Conservation (phyloP, 2,888 invertebrate species). For the Perithous albicinctus region DNA sequence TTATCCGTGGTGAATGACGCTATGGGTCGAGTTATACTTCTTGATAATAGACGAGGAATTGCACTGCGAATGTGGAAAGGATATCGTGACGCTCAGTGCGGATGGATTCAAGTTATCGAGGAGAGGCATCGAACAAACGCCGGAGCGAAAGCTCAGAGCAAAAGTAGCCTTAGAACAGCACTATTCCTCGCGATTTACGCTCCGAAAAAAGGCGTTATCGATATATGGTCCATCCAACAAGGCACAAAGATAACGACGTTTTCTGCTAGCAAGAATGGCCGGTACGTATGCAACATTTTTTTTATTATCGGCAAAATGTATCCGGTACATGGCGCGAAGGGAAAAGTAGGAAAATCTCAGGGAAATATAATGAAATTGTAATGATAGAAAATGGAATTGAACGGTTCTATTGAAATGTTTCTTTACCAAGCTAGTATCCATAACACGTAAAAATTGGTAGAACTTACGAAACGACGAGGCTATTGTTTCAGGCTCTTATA, state of each 20-base stretch:
- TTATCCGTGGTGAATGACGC: conserved; percentile 94
- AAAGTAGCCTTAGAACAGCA: conserved; percentile 86
- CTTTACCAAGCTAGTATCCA: no score
- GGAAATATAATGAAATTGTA: no score
- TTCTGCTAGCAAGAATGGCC: conserved; percentile 93
- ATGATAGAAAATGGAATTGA: no score
- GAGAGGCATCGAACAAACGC: conserved; percentile 82
- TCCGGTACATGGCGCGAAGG: no score
- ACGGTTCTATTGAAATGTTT: no score
- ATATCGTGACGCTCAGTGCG: conserved; percentile 97
- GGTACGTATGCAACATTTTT: no score
- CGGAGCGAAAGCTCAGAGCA: conserved; percentile 64
- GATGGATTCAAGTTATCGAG: conserved; percentile 94
- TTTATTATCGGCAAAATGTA: no score
- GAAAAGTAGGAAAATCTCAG: no score
- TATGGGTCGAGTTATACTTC: conserved; percentile 93
- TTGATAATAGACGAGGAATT: conserved; percentile 93
- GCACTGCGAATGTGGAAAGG: conserved; percentile 97
- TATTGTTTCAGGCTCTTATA: conserved; percentile 88
- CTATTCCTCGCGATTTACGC: conserved; percentile 97
- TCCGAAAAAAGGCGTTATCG: conserved; percentile 95
- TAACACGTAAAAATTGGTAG: neutral
- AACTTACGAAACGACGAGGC: neutral
- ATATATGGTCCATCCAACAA: conserved; percentile 96
- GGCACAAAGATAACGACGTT: conserved; percentile 96